Conservation (phyloP, 2,113 vertebrate genomes). For the Caretta caretta region DNA sequence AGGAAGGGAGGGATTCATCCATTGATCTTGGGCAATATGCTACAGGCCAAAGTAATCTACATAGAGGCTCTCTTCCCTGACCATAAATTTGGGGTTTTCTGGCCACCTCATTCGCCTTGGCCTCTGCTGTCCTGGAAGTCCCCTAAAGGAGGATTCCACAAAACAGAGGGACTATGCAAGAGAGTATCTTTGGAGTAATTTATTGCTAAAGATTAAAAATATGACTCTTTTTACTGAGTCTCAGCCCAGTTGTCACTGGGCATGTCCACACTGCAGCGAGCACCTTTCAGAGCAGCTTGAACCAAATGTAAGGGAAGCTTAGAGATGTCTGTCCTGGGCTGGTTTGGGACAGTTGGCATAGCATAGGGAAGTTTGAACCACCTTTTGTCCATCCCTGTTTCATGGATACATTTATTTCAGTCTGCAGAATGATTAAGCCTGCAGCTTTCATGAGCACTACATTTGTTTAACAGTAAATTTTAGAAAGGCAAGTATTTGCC, state of each 20-base stretch:
- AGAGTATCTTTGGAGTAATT: background rate
- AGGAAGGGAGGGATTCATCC: background rate
- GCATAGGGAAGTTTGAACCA: background rate
- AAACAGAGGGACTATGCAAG: background rate
- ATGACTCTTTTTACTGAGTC: background rate
- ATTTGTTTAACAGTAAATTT: background rate
- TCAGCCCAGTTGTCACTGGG: background rate
- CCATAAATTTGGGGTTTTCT: background rate
- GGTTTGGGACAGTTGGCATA: background rate
- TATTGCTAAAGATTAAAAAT: background rate
- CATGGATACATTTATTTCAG: background rate
- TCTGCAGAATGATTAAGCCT: background rate
- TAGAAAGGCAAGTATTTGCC: background rate
- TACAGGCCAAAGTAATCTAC: background rate
- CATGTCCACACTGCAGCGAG: too few relatives aligned
- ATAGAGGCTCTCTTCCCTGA: background rate
- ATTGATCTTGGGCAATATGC: background rate
- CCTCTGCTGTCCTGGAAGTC: background rate
- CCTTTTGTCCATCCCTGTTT: background rate
- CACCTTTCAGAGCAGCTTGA: background rate
- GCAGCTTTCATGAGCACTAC: background rate
- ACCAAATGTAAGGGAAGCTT: fast-evolving
- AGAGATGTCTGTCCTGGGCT: background rate
- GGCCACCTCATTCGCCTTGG: background rate
- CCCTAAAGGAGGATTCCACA: fast-evolving